Percentiles rank a stretch among this genome's conserved stretches.
phyloP scores from a whole-genome alignment of 2,797 vertebrate species.

The Spondyliosoma cantharus region DNA sequence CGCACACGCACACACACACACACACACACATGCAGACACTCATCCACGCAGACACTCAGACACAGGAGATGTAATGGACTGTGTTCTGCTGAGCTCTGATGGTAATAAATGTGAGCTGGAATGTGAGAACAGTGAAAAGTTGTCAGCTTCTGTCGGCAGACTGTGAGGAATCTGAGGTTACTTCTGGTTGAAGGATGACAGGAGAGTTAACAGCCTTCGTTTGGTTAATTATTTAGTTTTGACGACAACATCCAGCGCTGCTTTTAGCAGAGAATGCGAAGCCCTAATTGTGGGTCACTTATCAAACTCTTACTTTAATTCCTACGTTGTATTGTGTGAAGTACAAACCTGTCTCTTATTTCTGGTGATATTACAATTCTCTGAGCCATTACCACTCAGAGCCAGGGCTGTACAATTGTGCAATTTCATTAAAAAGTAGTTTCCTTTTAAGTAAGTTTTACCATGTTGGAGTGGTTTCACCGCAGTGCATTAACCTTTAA shows the following conservation, averaged over 20 bases:
- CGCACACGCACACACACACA: background rate
- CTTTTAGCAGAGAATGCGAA: background rate
- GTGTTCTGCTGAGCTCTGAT: slow-evolving; percentile 46
- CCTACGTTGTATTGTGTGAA: background rate
- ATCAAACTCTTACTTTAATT: slow-evolving; percentile 6
- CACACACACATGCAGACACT: slow-evolving; percentile 17
- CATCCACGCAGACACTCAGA: slow-evolving; percentile 20
- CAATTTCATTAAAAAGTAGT: slow-evolving; percentile 7
- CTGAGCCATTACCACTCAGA: slow-evolving; percentile 11
- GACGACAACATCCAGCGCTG: background rate
- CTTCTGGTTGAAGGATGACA: slow-evolving; percentile 12
- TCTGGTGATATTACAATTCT: slow-evolving; percentile 6
- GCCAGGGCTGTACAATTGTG: background rate
- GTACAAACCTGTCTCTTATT: slow-evolving; percentile 2
- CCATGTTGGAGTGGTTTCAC: background rate
- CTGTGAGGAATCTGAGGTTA: background rate
- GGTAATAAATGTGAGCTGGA: slow-evolving; percentile 39
- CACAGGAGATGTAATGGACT: slow-evolving; percentile 45
- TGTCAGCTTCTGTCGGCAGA: background rate
- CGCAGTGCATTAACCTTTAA: slow-evolving; percentile 10
- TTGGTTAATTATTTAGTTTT: slow-evolving; percentile 22
- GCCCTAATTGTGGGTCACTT: background rate
- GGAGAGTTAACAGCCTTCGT: background rate
- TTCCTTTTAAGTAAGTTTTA: background rate
- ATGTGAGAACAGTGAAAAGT: slow-evolving; percentile 30